These are phyloP conservation scores for Notodonta dromedarius DNA, from an alignment of 2,888 invertebrate genomes.

Conservation along the genomic window DNA sequence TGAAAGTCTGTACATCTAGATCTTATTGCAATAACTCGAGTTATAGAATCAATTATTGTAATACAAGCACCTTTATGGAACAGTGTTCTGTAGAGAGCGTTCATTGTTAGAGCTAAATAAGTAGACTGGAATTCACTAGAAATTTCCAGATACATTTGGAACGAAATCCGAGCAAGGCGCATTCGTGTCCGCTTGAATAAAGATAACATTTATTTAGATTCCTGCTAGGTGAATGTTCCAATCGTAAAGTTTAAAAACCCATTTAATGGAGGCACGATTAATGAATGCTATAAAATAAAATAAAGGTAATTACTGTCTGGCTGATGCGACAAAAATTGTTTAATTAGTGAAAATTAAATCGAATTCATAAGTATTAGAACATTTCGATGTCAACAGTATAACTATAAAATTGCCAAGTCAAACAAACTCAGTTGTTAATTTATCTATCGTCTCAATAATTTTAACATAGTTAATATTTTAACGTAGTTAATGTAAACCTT, in stretches of 20 bases:
- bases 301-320: slow-evolving; percentile 11
- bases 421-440: background rate
- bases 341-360: background rate
- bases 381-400: background rate
- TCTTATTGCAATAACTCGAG: slow-evolving; percentile 6
- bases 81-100: background rate
- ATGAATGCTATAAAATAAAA: slow-evolving; percentile 10
- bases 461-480: background rate
- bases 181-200: background rate
- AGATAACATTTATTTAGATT: background rate
- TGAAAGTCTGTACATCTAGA: slow-evolving; percentile 34
- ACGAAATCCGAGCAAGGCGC: background rate
- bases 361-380: background rate
- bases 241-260: background rate
- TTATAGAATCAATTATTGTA: slow-evolving; percentile 5
- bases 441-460: background rate
- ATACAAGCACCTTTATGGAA: background rate
- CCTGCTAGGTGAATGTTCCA: background rate
- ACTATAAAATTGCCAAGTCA: background rate
- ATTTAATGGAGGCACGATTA: slow-evolving; percentile 5
- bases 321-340: slow-evolving; percentile 9
- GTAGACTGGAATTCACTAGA: background rate
- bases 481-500: background rate
- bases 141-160: background rate
- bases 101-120: background rate